Conservation (phyloP, 2,113 vertebrate species). For the Tachysurus fulvidraco region DNA sequence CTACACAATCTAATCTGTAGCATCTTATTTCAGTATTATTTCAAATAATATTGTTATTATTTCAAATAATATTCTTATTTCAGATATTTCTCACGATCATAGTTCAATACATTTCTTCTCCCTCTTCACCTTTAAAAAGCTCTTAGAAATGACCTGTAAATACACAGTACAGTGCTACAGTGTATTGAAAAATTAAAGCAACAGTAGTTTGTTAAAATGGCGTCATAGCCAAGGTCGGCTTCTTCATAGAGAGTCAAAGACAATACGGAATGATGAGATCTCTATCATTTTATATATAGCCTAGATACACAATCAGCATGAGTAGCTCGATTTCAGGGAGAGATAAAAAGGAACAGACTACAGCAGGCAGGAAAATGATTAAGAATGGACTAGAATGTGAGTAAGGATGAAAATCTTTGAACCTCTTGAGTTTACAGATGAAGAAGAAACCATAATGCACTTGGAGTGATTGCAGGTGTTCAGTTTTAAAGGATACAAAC, state of each 20-base stretch:
- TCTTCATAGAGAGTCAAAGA: neutral
- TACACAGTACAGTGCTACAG: neutral
- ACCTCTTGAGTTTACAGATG: neutral
- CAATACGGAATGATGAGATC: neutral
- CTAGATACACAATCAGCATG: neutral
- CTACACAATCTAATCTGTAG: no score
- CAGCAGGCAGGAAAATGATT: neutral
- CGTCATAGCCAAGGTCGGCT: neutral
- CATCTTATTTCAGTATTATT: no score
- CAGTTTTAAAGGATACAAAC: neutral
- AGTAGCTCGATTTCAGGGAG: neutral
- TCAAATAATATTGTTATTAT: no score
- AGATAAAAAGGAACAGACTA: neutral
- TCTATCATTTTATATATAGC: neutral
- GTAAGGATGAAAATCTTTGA: neutral
- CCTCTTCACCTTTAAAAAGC: no score
- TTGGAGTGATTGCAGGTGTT: neutral
- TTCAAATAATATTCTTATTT: no score
- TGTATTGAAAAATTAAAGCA: neutral
- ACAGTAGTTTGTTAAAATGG: neutral
- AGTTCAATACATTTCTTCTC: no score
- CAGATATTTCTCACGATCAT: no score
- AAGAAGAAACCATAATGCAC: neutral
- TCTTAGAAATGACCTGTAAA: no score
- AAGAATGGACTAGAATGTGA: neutral